A percentile compares a stretch with the other conserved stretches of the same genome.
These are phyloP conservation scores for Falco naumanni DNA, from an alignment of 2,797 vertebrate genomes.

Conservation along the genomic window DNA sequence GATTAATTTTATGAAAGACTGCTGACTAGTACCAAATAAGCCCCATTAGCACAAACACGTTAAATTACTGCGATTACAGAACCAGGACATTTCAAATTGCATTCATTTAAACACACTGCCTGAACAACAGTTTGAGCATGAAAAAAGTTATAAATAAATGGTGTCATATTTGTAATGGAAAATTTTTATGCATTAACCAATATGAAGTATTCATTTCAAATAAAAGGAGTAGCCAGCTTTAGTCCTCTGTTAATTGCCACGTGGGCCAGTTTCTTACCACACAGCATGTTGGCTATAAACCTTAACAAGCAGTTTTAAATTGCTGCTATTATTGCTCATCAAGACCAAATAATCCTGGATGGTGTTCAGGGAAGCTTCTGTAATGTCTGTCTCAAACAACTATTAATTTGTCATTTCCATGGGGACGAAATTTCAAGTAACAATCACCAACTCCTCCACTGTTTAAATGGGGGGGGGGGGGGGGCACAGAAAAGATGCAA, in stretches of 20 bases:
- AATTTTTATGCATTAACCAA: not conserved
- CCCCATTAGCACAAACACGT: not conserved
- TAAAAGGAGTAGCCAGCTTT: conserved; percentile 18
- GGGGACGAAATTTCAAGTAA: conserved; percentile 10
- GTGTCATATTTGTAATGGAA: conserved; percentile 23
- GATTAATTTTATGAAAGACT: not conserved
- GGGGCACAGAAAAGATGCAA: not conserved
- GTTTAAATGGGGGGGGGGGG: not conserved
- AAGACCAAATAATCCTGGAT: conserved; percentile 23
- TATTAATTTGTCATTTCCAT: conserved; percentile 58
- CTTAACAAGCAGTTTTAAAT: conserved; percentile 45
- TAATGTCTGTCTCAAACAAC: not conserved
- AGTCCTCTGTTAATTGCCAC: conserved; percentile 28
- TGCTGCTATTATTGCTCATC: conserved; percentile 55
- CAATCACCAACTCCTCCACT: not conserved
- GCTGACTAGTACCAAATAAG: not conserved
- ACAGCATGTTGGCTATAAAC: conserved; percentile 12
- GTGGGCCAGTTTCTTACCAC: conserved; percentile 18
- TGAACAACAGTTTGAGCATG: not conserved
- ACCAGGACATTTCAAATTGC: not conserved
- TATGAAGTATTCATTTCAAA: not conserved
- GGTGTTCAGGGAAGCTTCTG: conserved; percentile 30
- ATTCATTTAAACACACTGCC: not conserved
- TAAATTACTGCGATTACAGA: not conserved
- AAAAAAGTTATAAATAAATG: conserved; percentile 7